Conservation (phyloP, 2,888 invertebrate genomes). For the Lasius fuliginosus region DNA sequence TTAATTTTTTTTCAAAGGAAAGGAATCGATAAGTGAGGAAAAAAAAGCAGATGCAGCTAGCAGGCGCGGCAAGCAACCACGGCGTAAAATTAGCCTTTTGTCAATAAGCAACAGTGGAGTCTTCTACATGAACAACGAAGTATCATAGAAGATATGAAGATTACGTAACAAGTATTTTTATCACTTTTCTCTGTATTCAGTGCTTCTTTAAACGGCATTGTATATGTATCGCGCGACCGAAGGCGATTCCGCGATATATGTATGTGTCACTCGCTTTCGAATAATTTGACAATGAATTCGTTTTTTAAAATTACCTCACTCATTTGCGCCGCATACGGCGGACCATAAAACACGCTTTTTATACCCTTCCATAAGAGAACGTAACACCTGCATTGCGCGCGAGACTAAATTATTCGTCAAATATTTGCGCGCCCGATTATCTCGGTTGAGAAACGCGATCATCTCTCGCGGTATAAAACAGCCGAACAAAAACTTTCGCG, state of each 20-base stretch:
- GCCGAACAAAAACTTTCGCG: constrained; percentile 8
- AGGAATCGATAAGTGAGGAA: not conserved
- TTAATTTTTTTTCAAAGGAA: not conserved
- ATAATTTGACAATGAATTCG: constrained; percentile 45
- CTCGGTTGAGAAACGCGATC: constrained; percentile 28
- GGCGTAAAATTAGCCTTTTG: constrained; percentile 61
- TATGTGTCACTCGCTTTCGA: not conserved
- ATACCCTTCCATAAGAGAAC: constrained; percentile 27
- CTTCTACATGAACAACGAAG: constrained; percentile 41
- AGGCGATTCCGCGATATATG: not conserved
- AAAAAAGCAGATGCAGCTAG: constrained; percentile 47
- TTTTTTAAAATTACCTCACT: constrained; percentile 31
- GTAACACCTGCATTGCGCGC: constrained; percentile 22
- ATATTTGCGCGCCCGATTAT: constrained; percentile 24
- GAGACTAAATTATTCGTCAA: constrained; percentile 54
- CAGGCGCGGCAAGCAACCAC: constrained; percentile 28
- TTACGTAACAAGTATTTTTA: constrained; percentile 55
- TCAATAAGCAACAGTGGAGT: constrained; percentile 45
- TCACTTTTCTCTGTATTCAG: not conserved
- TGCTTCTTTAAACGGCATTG: constrained; percentile 22
- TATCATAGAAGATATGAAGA: constrained; percentile 44
- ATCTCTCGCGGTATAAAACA: not conserved
- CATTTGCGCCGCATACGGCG: not conserved
- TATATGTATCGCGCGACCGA: constrained; percentile 9
- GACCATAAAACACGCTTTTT: constrained; percentile 39